A percentile compares a stretch with the other conserved stretches of the same genome.
Conservation (phyloP, 37 sponge, comb jelly and placozoan species). For the Hormiphora californensis region DNA sequence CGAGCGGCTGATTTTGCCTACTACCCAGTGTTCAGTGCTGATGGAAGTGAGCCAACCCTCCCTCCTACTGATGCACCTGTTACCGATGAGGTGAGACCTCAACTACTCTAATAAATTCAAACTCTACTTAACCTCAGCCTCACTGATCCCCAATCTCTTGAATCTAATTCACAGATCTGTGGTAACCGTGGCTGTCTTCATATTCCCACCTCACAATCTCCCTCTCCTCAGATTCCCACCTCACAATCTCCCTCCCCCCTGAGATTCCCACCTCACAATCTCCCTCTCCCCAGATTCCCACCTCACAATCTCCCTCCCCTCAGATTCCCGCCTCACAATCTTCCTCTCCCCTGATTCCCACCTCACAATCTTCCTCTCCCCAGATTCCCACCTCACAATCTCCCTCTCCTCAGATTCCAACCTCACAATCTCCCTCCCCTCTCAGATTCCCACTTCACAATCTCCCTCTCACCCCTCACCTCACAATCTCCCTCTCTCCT, state of each 20-base stretch:
- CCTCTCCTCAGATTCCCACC: neutral
- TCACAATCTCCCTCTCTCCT: neutral
- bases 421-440: neutral
- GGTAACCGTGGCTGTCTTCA: neutral
- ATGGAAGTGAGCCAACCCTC: constrained; percentile 26
- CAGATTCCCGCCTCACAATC: neutral
- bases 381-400: neutral
- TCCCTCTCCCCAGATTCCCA: neutral
- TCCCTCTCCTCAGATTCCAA: neutral
- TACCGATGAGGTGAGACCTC: neutral
- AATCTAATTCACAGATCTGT: neutral
- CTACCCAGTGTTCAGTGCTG: constrained; percentile 10
- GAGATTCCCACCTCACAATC: neutral
- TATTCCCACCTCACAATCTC: neutral
- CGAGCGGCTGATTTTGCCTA: neutral
- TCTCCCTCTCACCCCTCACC: neutral
- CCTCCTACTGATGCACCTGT: constrained; percentile 1
- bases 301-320: neutral
- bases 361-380: neutral
- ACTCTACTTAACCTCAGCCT: neutral
- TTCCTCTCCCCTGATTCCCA: neutral
- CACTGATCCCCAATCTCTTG: neutral
- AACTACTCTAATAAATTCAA: neutral
- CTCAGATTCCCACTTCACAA: neutral
- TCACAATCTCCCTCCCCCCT: neutral